Conservation (phyloP, 2,113 vertebrate species). For the Mormoops blainvillei region DNA sequence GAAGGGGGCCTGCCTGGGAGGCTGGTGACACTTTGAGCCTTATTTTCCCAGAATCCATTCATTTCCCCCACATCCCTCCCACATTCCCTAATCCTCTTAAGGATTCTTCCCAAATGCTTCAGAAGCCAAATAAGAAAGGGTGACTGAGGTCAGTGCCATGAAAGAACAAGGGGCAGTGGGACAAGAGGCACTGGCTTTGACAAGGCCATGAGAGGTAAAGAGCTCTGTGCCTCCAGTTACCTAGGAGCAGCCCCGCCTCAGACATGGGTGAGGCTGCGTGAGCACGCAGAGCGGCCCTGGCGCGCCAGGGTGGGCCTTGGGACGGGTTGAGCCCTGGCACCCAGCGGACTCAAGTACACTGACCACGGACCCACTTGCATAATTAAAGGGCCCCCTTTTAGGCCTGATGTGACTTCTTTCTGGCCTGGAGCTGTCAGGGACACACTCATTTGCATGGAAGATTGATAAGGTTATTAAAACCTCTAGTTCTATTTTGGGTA, state of each 20-base stretch:
- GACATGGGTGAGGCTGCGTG: rapidly evolving
- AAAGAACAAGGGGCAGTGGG: not conserved
- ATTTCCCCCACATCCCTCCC: not conserved
- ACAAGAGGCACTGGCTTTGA: not conserved
- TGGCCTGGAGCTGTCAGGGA: not conserved
- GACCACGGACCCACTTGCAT: not conserved
- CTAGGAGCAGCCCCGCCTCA: not conserved
- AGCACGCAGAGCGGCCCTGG: not conserved
- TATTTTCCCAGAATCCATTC: not conserved
- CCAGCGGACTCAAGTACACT: not conserved
- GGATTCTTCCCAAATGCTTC: not conserved
- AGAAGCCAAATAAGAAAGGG: not conserved
- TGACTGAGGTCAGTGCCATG: not conserved
- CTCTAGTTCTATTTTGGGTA: slow-evolving; percentile 39
- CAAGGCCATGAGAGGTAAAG: not conserved
- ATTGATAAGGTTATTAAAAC: slow-evolving; percentile 44
- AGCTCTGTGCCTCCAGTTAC: not conserved
- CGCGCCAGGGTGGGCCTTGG: not conserved
- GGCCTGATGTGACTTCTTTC: not conserved
- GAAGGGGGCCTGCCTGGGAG: not conserved
- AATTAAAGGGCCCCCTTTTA: slow-evolving; percentile 25
- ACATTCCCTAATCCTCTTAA: not conserved
- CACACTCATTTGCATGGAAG: not conserved
- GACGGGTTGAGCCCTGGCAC: not conserved
- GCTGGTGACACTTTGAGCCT: not conserved